These are phyloP conservation scores for Saturnia pavonia DNA, from an alignment of 2,888 invertebrate genomes.

Conservation along the genomic window DNA sequence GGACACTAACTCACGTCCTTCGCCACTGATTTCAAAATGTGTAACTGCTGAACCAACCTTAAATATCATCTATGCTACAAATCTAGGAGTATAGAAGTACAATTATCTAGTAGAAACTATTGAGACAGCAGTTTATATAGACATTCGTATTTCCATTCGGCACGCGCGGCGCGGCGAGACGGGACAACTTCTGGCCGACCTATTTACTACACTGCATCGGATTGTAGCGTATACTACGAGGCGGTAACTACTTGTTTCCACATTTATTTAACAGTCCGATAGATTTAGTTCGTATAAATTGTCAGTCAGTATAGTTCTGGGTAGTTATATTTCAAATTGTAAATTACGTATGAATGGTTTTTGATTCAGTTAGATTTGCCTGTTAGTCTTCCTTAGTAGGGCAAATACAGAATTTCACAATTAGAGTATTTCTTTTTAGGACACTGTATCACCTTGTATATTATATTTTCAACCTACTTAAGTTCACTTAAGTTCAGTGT, in stretches of 20 bases:
- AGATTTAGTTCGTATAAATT: not conserved
- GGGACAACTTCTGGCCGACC: slow-evolving; percentile 52
- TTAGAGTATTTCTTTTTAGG: too few species aligned
- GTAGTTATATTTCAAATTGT: not conserved
- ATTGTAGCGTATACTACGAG: slow-evolving; percentile 14
- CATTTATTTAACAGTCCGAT: not conserved
- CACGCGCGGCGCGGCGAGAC: slow-evolving; percentile 34
- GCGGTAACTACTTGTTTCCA: slow-evolving; percentile 3
- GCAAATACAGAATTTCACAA: too few species aligned
- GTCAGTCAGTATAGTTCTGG: not conserved
- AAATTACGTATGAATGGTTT: not conserved
- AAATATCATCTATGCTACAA: not conserved
- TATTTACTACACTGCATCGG: slow-evolving; percentile 49
- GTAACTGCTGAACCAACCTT: not conserved
- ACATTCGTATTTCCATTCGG: slow-evolving; percentile 44
- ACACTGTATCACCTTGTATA: too few species aligned
- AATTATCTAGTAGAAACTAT: slow-evolving; percentile 27
- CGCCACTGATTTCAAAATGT: not conserved
- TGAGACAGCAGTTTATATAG: slow-evolving; percentile 37
- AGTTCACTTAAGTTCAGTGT: too few species aligned
- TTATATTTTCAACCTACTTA: too few species aligned
- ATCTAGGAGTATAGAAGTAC: slow-evolving; percentile 2
- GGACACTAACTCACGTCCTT: too few species aligned
- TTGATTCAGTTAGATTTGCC: not conserved
- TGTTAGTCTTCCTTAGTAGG: not conserved